A percentile compares a stretch with the other conserved stretches of the same genome.
These are phyloP conservation scores for Chloromyia formosa DNA, from an alignment of 2,888 invertebrate genomes.

Conservation along the genomic window DNA sequence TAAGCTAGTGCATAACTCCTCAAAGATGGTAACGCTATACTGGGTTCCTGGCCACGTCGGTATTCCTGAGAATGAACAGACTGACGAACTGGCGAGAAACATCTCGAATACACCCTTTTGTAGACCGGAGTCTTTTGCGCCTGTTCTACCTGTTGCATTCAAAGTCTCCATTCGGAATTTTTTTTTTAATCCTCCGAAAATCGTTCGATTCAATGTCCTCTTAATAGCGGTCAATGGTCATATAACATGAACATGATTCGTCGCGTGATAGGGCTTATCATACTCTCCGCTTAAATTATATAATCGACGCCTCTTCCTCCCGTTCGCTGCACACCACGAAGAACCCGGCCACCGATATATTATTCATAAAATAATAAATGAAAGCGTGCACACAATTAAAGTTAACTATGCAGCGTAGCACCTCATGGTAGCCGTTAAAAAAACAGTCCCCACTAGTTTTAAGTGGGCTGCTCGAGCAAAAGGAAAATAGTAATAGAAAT, in stretches of 20 bases:
- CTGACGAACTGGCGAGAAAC: too few relatives aligned
- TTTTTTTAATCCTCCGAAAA: too few relatives aligned
- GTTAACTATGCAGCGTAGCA: not conserved
- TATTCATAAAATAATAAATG: constrained; percentile 33
- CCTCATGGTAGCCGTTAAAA: not conserved
- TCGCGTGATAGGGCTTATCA: constrained; percentile 28
- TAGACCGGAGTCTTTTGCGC: too few relatives aligned
- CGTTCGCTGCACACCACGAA: not conserved
- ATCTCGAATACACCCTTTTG: too few relatives aligned
- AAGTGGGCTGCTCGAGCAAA: not conserved
- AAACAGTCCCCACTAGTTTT: not conserved
- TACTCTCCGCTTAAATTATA: not conserved
- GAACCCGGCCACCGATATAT: not conserved
- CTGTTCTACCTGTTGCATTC: too few relatives aligned
- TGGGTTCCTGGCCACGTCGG: too few relatives aligned
- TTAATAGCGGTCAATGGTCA: not conserved
- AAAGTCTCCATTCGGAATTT: too few relatives aligned
- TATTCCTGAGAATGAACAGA: too few relatives aligned
- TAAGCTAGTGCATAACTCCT: too few relatives aligned
- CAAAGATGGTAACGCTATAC: too few relatives aligned
- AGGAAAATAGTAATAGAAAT: not conserved
- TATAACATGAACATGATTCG: constrained; percentile 12
- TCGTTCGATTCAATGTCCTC: too few relatives aligned
- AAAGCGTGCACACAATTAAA: constrained; percentile 6
- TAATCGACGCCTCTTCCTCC: not conserved